A percentile compares a stretch with the other conserved stretches of the same genome.
phyloP scores from a whole-genome alignment of 2,797 vertebrate species.

The Bradypodion pumilum region DNA sequence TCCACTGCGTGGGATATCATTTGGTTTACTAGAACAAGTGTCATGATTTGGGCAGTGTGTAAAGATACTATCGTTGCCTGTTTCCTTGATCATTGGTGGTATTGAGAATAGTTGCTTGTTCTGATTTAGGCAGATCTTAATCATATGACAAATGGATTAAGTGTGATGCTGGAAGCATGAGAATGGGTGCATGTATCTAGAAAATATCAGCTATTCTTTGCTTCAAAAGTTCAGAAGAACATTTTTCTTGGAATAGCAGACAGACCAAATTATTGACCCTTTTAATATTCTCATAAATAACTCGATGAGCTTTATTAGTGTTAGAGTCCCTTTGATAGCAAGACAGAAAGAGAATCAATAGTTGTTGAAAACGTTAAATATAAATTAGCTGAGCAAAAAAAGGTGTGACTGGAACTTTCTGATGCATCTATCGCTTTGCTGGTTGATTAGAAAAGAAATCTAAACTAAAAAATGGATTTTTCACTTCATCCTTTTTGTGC shows the following conservation, averaged over 20 bases:
- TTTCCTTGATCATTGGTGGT: not conserved
- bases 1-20: not conserved
- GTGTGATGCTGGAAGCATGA: constrained; percentile 9
- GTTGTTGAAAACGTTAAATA: constrained; percentile 52
- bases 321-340: constrained; percentile 33
- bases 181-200: not conserved
- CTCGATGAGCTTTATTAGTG: constrained; percentile 45
- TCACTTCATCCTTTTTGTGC: not conserved
- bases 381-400: constrained; percentile 53
- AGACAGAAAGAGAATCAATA: constrained; percentile 53
- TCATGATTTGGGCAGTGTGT: not conserved
- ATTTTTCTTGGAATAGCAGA: constrained; percentile 8
- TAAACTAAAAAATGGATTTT: constrained; percentile 22
- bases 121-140: constrained; percentile 11
- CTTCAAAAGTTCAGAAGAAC: constrained; percentile 41
- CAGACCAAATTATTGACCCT: constrained; percentile 50
- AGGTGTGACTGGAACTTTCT: constrained; percentile 29
- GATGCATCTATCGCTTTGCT: constrained; percentile 6
- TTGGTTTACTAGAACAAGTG: not conserved
- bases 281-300: constrained; percentile 53
- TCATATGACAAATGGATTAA: constrained; percentile 44
- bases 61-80: not conserved
- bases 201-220: constrained; percentile 14
- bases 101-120: not conserved
- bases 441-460: constrained; percentile 36